phyloP scores from a whole-genome alignment of 53 echinoderm and acorn worm genomes.

The Luidia sarsii region DNA sequence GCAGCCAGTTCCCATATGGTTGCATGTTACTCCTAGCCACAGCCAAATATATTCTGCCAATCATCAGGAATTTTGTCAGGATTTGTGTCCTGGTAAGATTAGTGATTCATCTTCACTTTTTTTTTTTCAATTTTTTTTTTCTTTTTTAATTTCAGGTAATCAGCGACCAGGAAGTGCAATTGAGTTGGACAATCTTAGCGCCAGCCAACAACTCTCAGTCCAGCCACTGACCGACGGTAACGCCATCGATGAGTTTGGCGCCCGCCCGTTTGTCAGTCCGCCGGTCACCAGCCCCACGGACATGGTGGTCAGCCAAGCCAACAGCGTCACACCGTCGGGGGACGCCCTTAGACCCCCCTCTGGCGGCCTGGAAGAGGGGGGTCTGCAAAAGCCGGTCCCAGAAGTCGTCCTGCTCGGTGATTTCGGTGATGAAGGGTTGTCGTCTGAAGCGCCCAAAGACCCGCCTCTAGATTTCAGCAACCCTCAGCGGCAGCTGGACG shows the following conservation, averaged over 20 bases:
- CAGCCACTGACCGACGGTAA: constrained; percentile 6
- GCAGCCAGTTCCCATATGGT: no score
- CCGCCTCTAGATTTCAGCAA: constrained; percentile 52
- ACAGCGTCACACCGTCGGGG: constrained; percentile 20
- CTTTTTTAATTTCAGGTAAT: no score
- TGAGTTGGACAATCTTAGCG: constrained; percentile 39
- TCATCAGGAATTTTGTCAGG: no score
- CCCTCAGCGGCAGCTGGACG: constrained; percentile 78
- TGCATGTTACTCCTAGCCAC: no score
- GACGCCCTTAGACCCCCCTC: constrained; percentile 47
- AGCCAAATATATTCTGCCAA: no score
- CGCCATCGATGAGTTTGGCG: constrained; percentile 59
- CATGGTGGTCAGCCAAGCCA: constrained; percentile 31
- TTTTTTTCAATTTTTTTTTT: no score
- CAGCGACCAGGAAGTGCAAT: constrained; percentile 51
- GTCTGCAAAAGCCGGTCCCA: constrained; percentile 24
- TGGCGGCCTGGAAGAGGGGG: constrained; percentile 23
- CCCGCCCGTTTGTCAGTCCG: constrained; percentile 53
- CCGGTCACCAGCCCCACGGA: constrained; percentile 50
- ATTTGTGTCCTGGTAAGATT: no score
- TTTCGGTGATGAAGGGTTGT: constrained; percentile 14
- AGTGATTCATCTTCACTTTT: no score
- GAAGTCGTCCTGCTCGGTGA: constrained; percentile 43
- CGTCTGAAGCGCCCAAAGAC: neutral
- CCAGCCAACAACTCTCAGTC: neutral